Evolutionary conservation across 2,113 vertebrate species (phyloP), one percentile per base, ranked within the genome.

Genomic region (Melanerpes aurifrons): DNA sequence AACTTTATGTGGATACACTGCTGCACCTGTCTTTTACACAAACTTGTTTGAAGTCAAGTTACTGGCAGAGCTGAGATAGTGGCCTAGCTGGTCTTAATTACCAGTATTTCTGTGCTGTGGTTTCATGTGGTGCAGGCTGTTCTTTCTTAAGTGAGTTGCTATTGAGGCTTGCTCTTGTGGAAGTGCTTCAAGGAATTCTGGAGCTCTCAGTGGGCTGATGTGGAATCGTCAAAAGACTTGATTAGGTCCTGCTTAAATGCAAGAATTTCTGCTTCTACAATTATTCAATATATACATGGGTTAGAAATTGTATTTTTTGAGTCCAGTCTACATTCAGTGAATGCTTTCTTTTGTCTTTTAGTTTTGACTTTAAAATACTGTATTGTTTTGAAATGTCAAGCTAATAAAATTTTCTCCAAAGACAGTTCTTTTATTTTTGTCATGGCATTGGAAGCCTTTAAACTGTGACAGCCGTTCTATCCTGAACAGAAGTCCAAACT

Each of bases 311-410:
- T 75, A 21, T 8, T 74, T 16, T 61, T 29, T 75, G 31, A 64
- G 58, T 68, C 35, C 40, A 47, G 24, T 62, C 74, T 87, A n/a
- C 15, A n/a, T 56, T 81, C 28, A 71, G 29, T 87, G 79, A 71
- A 28, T 89, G 79, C 79, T 79, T 64, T 26, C 63, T 86, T 91
- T 85, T 91, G 37, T 86, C 76, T 86, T 45, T 66, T 80, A 76
- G 68, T 89, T 82, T 67, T 75, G 53, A 71, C 86, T 89, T 91
- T 78, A 87, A 89, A 94, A 69, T 63, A 45, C 62, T 37, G 17
- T 70, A 56, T 92, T 92, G 73, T 84, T 94, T 76, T 69, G 66
- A 93, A 95, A 95, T 61, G 84, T 92, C 59, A 80, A 68, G 18
- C 59, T 91, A 80, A 87, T 75, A 61, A 87, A 84, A 29, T 87